phyloP scores from a whole-genome alignment of 2,888 invertebrate genomes.

The Pollenia angustigena region DNA sequence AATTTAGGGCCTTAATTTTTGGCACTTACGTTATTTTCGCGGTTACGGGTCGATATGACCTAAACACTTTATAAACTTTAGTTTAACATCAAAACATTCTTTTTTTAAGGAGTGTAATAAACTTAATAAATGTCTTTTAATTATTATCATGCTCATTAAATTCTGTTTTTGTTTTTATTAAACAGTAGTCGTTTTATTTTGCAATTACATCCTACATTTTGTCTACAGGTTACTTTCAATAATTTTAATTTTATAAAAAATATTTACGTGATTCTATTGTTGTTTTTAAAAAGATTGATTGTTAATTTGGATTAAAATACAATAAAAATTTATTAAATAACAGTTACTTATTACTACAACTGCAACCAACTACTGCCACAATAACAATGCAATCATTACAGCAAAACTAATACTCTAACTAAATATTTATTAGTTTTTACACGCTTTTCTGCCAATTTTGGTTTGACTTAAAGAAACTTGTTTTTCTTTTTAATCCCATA shows the following conservation, averaged over 20 bases:
- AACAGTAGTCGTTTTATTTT: conserved; percentile 25
- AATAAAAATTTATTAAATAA: conserved; percentile 59
- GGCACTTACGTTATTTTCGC: too few relatives aligned
- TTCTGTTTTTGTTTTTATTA: neutral
- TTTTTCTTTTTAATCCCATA: conserved; percentile 49
- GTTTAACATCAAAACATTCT: neutral
- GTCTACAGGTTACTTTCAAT: neutral
- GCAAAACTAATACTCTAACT: neutral
- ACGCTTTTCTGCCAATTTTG: conserved; percentile 71
- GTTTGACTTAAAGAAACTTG: conserved; percentile 60
- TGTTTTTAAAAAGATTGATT: conserved; percentile 21
- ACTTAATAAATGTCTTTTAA: neutral
- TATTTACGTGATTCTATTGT: conserved; percentile 61
- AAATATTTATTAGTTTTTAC: conserved; percentile 69
- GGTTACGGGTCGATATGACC: too few relatives aligned
- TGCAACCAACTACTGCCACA: conserved; percentile 1
- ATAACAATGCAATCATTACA: conserved; percentile 4
- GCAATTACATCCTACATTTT: conserved; percentile 36
- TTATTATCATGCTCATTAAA: neutral
- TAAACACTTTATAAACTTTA: too few relatives aligned
- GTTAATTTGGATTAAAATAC: conserved; percentile 33
- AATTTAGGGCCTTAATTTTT: too few relatives aligned
- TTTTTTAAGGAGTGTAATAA: neutral
- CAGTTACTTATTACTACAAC: conserved; percentile 31
- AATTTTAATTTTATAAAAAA: neutral